phyloP scores from a whole-genome alignment of 1,140 invertebrate genomes.

The Dreissena polymorpha region DNA sequence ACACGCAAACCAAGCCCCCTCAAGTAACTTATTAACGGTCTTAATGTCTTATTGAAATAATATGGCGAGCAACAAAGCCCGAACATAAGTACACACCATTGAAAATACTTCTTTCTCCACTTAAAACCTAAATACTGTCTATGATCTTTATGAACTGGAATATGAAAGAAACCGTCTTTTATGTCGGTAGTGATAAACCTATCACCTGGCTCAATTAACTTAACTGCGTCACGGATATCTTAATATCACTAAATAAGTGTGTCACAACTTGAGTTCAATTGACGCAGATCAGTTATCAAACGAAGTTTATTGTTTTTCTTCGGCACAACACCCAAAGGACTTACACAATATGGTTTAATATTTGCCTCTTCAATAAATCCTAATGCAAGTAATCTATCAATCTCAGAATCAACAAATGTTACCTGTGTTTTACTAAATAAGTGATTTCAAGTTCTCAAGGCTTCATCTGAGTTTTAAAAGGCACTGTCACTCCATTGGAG shows the following conservation, averaged over 20 bases:
- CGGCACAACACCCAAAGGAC: neutral
- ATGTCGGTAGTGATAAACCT: neutral
- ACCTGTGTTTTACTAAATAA: slow-evolving; percentile 10
- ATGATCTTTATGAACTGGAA: slow-evolving; percentile 24
- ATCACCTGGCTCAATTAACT: slow-evolving; percentile 30
- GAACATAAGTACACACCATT: slow-evolving; percentile 32
- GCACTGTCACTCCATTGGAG: slow-evolving; percentile 26
- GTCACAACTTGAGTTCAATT: neutral
- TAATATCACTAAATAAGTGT: neutral
- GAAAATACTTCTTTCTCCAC: slow-evolving; percentile 16
- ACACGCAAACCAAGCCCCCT: slow-evolving; percentile 33
- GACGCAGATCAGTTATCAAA: slow-evolving; percentile 1
- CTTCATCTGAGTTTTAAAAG: neutral
- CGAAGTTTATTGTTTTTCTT: slow-evolving; percentile 22
- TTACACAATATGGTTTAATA: slow-evolving; percentile 23
- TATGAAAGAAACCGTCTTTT: slow-evolving; percentile 53
- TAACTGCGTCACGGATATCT: slow-evolving; percentile 23
- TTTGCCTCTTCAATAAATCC: slow-evolving; percentile 26
- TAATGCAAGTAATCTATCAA: slow-evolving; percentile 17
- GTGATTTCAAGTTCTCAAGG: slow-evolving; percentile 18
- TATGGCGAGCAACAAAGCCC: slow-evolving; percentile 42
- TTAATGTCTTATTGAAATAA: neutral
- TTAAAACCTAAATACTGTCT: slow-evolving; percentile 3
- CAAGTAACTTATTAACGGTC: slow-evolving; percentile 43
- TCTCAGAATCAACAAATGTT: slow-evolving; percentile 24